These are phyloP conservation scores for Sarcophaga carnaria DNA, from an alignment of 2,888 invertebrate species.

Conservation along the genomic window DNA sequence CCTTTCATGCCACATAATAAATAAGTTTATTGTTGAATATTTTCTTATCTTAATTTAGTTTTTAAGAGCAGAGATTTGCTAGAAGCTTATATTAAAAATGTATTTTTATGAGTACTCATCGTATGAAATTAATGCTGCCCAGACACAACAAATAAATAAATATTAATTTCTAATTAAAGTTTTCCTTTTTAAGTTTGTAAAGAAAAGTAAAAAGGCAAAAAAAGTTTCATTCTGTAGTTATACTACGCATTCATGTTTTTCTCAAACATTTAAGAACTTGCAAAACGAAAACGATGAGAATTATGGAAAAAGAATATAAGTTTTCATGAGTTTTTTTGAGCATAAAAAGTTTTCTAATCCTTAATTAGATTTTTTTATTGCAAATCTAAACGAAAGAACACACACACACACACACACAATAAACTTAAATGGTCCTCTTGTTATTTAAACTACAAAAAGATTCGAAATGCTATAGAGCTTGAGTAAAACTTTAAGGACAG, in stretches of 20 bases:
- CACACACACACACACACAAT: not conserved
- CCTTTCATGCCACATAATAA: not conserved
- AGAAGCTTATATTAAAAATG: not conserved
- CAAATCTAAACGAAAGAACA: conserved; percentile 3
- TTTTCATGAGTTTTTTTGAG: conserved; percentile 13
- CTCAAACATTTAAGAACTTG: not conserved
- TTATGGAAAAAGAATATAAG: not conserved
- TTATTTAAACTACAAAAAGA: not conserved
- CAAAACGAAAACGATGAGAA: not conserved
- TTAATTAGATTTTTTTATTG: conserved; percentile 24
- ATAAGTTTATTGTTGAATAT: not conserved
- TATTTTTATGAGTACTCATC: not conserved
- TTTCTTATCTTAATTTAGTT: not conserved
- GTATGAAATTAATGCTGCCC: not conserved
- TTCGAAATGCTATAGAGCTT: too few species aligned
- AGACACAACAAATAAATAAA: not conserved
- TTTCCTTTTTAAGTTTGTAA: not conserved
- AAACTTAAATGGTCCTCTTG: conserved; percentile 31
- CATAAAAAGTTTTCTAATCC: conserved; percentile 18
- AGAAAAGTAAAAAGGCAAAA: not conserved
- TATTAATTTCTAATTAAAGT: not conserved
- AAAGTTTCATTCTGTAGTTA: too few species aligned
- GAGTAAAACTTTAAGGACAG: too few species aligned
- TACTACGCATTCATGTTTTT: too few species aligned
- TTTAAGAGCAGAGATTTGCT: not conserved